Conservation (phyloP, 2,113 vertebrate genomes). For the Rhea americana region DNA sequence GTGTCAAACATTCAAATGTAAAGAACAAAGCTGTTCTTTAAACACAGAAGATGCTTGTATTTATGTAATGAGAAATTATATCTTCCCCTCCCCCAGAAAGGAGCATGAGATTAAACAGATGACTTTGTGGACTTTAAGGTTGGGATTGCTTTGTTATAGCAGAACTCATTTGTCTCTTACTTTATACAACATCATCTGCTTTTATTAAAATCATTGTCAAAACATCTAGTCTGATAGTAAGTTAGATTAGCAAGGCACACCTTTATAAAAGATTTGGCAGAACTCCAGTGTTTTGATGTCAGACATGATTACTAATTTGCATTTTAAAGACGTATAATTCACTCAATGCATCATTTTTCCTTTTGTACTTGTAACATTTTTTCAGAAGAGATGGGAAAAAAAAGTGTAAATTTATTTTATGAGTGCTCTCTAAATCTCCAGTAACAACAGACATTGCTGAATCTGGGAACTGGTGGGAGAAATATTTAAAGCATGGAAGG, state of each 20-base stretch:
- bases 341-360: neutral
- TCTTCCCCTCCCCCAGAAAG: neutral
- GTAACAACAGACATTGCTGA: neutral
- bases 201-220: slow-evolving; percentile 24
- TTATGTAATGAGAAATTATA: neutral
- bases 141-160: neutral
- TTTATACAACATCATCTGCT: neutral
- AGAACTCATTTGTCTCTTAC: neutral
- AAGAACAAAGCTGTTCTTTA: neutral
- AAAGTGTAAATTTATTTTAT: neutral
- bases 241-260: neutral
- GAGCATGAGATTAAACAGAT: neutral
- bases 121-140: neutral
- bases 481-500: neutral
- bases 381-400: neutral
- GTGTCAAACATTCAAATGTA: neutral
- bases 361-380: neutral
- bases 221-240: neutral
- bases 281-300: slow-evolving; percentile 7
- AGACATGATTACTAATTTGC: slow-evolving; percentile 18
- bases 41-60: neutral
- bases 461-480: neutral
- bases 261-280: slow-evolving; percentile 6
- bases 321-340: slow-evolving; percentile 36
- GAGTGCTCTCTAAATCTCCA: neutral